Conservation (phyloP, 2,888 invertebrate species). For the Cataglyphis albicans region DNA sequence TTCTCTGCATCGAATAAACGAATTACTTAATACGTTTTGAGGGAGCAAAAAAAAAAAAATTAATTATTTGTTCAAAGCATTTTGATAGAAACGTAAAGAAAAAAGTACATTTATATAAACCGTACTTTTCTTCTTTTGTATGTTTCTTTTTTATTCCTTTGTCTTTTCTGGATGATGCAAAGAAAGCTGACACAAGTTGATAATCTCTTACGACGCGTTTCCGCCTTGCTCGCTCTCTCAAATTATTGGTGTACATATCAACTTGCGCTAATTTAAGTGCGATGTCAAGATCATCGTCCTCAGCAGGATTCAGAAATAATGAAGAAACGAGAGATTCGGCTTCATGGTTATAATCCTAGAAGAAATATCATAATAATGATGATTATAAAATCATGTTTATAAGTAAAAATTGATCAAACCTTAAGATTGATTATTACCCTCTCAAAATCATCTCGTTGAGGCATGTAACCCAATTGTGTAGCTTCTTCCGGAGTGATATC, state of each 20-base stretch:
- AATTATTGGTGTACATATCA: conserved; percentile 94
- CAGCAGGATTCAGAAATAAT: conserved; percentile 91
- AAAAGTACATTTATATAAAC: conserved; percentile 20
- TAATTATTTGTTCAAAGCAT: conserved; percentile 22
- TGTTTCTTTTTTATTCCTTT: conserved; percentile 88
- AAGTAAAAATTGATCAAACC: neutral
- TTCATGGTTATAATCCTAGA: conserved; percentile 95
- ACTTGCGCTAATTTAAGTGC: conserved; percentile 96
- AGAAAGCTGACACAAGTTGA: conserved; percentile 95
- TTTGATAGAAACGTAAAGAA: conserved; percentile 26
- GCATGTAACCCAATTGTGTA: conserved; percentile 96
- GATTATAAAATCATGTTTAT: neutral
- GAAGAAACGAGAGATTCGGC: conserved; percentile 96
- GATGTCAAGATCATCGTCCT: conserved; percentile 96
- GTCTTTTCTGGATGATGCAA: conserved; percentile 89
- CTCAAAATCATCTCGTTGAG: conserved; percentile 98
- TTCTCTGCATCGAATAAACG: conserved; percentile 87
- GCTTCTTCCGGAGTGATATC: conserved; percentile 95
- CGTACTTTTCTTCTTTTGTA: conserved; percentile 93
- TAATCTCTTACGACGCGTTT: conserved; percentile 96
- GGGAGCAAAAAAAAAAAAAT: neutral
- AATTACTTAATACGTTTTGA: conserved; percentile 1
- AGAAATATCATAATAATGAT: neutral
- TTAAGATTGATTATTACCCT: conserved; percentile 87
- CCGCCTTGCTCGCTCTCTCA: conserved; percentile 94